Base-by-base conservation (phyloP, 2,888 invertebrate genomes). In the Cyrtodaria siliqua region DNA sequence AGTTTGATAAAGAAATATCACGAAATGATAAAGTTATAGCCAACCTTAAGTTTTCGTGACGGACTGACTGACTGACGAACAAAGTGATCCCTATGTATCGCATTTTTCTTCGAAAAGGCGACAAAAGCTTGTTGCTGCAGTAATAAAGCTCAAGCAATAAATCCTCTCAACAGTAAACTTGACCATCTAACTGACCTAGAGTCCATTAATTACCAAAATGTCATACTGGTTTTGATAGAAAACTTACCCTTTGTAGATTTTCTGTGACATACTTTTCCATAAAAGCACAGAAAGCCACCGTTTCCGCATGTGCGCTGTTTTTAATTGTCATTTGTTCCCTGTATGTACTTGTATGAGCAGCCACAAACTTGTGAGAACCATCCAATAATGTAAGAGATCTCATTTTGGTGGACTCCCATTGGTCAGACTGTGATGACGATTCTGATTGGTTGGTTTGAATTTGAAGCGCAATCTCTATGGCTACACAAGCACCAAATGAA, bases 401-500 rank as follows among this genome's bases (percentile, higher is more conserved):
- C 40, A 77, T 33, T 14, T 33, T 42, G 4, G 33, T 18, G 23
- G 29, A 18, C 12, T 33, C 33, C 12, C 6, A 33, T 33, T 33
- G 33, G 33, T 33, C 12, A 8, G 33, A 33, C 33, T 49, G n/a
- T n/a, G 33, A 4, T 12, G 12, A 26, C 38, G 57, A 27, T 50
- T 55, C 24, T 63, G 67, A 67, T 60, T 53, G 55, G 57, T 18
- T 26, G 12, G 33, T 12, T 33, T 33, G 33, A 8, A 99, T 94
- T 92, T 97, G 96, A 38, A 96, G 94, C 27, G 97, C 97, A 96
- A 99, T 98, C 94, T 99, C 99, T 92, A 98, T 97, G 20, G 98
- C 98, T 40, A 99, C 96, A 86, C 96, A 96, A 49, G 97, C 97
- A 78, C 99, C 99, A 93, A 97, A 99, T 0, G 99, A 99, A 94